These are phyloP conservation scores for Melieria picta DNA, from an alignment of 2,888 invertebrate genomes.

Conservation along the genomic window DNA sequence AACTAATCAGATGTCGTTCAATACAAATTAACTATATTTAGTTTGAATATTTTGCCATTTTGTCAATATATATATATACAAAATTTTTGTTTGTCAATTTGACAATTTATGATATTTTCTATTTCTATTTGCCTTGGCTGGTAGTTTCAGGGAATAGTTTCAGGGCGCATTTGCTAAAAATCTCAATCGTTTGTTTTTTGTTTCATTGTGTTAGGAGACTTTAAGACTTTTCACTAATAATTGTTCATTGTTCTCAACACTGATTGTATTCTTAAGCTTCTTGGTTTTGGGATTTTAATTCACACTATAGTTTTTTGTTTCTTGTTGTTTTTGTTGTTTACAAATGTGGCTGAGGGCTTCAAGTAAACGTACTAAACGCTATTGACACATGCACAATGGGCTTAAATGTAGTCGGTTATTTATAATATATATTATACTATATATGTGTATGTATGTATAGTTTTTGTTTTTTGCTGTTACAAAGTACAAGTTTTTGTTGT, in stretches of 20 bases:
- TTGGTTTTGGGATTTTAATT: slow-evolving; percentile 51
- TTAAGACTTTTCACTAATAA: not conserved
- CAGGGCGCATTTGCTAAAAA: not conserved
- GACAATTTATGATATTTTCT: too few species aligned
- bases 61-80: too few species aligned
- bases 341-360: too few species aligned
- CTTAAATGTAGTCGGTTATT: too few species aligned
- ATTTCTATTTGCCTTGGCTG: too few species aligned
- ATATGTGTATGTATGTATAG: not conserved
- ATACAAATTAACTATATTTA: too few species aligned
- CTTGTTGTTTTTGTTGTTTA: not conserved
- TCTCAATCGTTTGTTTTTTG: slow-evolving; percentile 6
- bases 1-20: too few species aligned
- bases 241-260: slow-evolving; percentile 53
- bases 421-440: not conserved
- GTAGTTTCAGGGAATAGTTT: not conserved
- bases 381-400: too few species aligned
- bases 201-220: slow-evolving; percentile 11
- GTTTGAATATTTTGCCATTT: too few species aligned
- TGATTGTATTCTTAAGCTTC: slow-evolving; percentile 65
- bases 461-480: not conserved
- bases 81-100: too few species aligned
- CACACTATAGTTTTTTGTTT: slow-evolving; percentile 19
- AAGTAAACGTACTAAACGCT: too few species aligned
- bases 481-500: not conserved